Conservation (phyloP, 2,888 invertebrate species). For the Liopterus haemorrhoidalis region DNA sequence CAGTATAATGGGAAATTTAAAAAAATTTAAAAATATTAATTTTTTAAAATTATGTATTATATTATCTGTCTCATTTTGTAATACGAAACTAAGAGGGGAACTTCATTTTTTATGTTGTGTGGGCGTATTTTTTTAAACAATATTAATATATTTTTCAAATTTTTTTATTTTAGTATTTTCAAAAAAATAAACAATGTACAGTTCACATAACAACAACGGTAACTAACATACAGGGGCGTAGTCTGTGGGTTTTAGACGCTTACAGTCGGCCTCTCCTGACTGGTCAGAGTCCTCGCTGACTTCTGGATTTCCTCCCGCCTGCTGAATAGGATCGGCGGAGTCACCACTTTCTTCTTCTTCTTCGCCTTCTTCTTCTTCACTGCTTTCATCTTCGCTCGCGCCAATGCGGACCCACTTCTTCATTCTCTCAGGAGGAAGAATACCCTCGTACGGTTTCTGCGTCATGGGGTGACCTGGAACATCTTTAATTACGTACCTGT, state of each 20-base stretch:
- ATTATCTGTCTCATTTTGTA: too few relatives aligned
- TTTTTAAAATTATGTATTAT: too few relatives aligned
- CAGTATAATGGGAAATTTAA: too few relatives aligned
- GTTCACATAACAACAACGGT: too few relatives aligned
- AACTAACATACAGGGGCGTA: too few relatives aligned
- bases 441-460: constrained; percentile 17
- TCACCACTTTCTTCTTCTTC: neutral
- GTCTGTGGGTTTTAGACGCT: neutral
- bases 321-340: neutral
- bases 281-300: neutral
- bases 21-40: too few relatives aligned
- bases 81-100: too few relatives aligned
- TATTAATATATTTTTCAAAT: too few relatives aligned
- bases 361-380: constrained; percentile 8
- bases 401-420: constrained; percentile 12
- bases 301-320: neutral
- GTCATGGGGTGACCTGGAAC: constrained; percentile 18
- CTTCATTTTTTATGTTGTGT: too few relatives aligned
- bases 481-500: constrained; percentile 18
- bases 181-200: too few relatives aligned
- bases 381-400: constrained; percentile 13
- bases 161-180: too few relatives aligned
- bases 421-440: constrained; percentile 20
- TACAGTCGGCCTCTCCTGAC: neutral
- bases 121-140: too few relatives aligned